A percentile compares a stretch with the other conserved stretches of the same genome.
phyloP scores from a whole-genome alignment of 2,113 vertebrate species.

The Microcebus tavaratra region DNA sequence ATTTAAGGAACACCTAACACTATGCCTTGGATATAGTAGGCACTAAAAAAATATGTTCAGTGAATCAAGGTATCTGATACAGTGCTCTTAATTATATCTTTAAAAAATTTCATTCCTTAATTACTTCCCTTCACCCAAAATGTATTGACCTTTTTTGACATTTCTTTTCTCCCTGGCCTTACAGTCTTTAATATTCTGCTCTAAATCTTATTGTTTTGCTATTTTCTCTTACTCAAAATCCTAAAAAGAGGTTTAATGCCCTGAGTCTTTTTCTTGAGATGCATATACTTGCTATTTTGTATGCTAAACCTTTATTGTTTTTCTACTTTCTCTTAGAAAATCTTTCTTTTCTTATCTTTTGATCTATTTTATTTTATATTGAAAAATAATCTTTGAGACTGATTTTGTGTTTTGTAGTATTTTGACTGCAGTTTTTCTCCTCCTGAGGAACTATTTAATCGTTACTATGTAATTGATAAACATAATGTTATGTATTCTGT shows the following conservation, averaged over 20 bases:
- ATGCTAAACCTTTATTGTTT: slow-evolving; percentile 25
- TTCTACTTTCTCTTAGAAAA: slow-evolving; percentile 16
- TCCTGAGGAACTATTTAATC: not conserved
- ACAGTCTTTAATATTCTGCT: not conserved
- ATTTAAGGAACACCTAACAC: slow-evolving; percentile 30
- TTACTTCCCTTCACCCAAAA: not conserved
- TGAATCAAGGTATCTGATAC: not conserved
- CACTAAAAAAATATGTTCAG: slow-evolving; percentile 35
- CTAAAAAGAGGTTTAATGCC: not conserved
- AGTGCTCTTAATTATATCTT: not conserved
- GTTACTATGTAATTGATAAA: slow-evolving; percentile 53
- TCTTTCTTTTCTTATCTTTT: not conserved
- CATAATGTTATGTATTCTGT: slow-evolving; percentile 49
- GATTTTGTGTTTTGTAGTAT: slow-evolving; percentile 45
- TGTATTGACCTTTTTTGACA: not conserved
- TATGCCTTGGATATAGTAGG: slow-evolving; percentile 23
- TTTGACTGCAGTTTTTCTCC: slow-evolving; percentile 32
- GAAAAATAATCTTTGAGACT: slow-evolving; percentile 15
- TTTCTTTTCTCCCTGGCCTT: slow-evolving; percentile 32
- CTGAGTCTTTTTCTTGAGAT: not conserved
- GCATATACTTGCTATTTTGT: slow-evolving; percentile 31
- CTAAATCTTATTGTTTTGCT: not conserved
- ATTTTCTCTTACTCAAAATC: not conserved
- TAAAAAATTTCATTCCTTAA: not conserved
- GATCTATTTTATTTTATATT: slow-evolving; percentile 23